Evolutionary conservation across 2,888 invertebrate species (phyloP), one percentile per base, ranked within the genome.

Genomic region (Netelia melanura): DNA sequence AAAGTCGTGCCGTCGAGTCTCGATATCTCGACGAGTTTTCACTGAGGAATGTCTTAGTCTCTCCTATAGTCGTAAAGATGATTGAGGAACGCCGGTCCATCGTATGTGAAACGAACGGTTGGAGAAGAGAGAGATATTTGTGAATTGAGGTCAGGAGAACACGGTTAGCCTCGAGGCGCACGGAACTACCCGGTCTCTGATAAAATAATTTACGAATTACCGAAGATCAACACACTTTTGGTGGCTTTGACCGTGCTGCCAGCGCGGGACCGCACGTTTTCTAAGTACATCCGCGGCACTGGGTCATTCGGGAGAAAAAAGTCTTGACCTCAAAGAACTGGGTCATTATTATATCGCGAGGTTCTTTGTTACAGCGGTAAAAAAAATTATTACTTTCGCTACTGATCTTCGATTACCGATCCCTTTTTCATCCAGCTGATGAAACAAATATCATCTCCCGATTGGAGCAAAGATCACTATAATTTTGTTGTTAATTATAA

Each of bases 131-230:
- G 48, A 72, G 61, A 86, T 79, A 87, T 88, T 88, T 85, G 87
- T 81, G 84, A 85, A 89, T 88, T 52, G 83, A 74, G 89, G 89
- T 89, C 85, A 89, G 87, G 85, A 86, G 89, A 88, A 84, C 89
- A 84, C 79, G 78, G 74, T 84, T 75, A 81, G 83, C 87, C 87
- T 84, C 79, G 79, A 76, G 87, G 87, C 84, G 58, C 74, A 54
- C 68, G 62, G 84, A 83, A 86, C 81, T 78, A 76, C 75, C 74
- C 81, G 79, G 67, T 87, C 80, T 70, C 70, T 68, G 80, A 83
- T 87, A 87, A 88, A 87, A 88, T 88, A 86, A 86, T 88, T 86
- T 86, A 87, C 77, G 80, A 86, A 87, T 87, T 86, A 87, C 77
- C 87, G 84, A 86, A 85, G 84, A 83, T 84, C 85, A 81, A 83